Conservation (phyloP, 1,140 invertebrate species). For the Samia ricini region DNA sequence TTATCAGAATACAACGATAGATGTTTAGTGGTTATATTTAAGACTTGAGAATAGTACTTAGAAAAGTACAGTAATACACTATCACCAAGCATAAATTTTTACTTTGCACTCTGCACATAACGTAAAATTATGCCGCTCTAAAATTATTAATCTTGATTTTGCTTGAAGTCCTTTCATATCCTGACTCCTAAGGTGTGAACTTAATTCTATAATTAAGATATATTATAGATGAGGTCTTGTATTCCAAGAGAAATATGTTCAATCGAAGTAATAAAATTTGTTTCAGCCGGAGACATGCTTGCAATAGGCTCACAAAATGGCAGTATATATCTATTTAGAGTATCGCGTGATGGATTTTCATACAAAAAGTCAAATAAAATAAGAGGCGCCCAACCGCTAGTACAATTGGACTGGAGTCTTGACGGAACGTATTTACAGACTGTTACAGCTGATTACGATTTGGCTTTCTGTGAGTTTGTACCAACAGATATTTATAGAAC, state of each 20-base stretch:
- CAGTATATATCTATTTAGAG: slow-evolving; percentile 90
- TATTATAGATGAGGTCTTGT: too few species aligned
- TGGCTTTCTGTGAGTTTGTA: slow-evolving; percentile 88
- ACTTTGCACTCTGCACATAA: too few species aligned
- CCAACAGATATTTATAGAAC: background rate
- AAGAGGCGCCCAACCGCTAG: slow-evolving; percentile 87
- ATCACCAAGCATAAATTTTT: too few species aligned
- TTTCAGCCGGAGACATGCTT: slow-evolving; percentile 90
- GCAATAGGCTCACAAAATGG: slow-evolving; percentile 95
- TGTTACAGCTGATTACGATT: slow-evolving; percentile 94
- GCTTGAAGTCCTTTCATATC: background rate
- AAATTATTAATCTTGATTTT: too few species aligned
- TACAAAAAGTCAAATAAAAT: slow-evolving; percentile 94
- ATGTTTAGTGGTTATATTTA: too few species aligned
- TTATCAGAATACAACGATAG: too few species aligned
- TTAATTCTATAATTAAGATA: too few species aligned
- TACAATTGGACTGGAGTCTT: slow-evolving; percentile 94
- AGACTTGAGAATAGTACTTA: too few species aligned
- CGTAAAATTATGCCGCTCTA: too few species aligned
- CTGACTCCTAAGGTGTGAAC: background rate
- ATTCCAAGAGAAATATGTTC: too few species aligned
- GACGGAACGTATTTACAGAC: slow-evolving; percentile 92
- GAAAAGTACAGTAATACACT: too few species aligned
- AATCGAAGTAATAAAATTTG: too few species aligned
- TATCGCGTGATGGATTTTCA: slow-evolving; percentile 90